These are phyloP conservation scores for Callocephalon fimbriatum DNA, from an alignment of 2,113 vertebrate genomes.

Conservation along the genomic window DNA sequence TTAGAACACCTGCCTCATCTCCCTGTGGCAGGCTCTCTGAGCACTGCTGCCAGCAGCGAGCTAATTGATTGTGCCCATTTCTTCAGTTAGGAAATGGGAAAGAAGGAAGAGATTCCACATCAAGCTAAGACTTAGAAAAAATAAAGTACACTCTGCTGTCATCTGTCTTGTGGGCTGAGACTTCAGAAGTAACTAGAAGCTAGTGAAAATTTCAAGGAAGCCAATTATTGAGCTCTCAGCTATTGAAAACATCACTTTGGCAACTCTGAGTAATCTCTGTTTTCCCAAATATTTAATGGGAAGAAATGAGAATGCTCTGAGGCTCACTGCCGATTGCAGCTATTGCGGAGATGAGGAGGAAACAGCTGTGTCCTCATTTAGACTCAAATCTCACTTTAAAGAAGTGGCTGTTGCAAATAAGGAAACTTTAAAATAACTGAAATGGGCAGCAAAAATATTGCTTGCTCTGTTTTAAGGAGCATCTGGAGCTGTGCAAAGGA, in stretches of 20 bases:
- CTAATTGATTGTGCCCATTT: not conserved
- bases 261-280: slow-evolving; percentile 57
- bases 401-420: slow-evolving; percentile 43
- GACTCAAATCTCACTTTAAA: slow-evolving; percentile 31
- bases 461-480: slow-evolving; percentile 51
- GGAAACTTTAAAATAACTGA: slow-evolving; percentile 57
- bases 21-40: not conserved
- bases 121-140: not conserved
- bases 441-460: slow-evolving; percentile 49
- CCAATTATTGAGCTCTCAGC: slow-evolving; percentile 37
- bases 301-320: not conserved
- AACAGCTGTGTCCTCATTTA: slow-evolving; percentile 65
- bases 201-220: slow-evolving; percentile 19
- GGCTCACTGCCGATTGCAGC: slow-evolving; percentile 21
- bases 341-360: slow-evolving; percentile 49
- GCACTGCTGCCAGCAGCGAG: rapidly evolving
- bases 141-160: not conserved
- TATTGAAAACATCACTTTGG: slow-evolving; percentile 3
- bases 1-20: not conserved
- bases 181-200: not conserved
- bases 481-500: slow-evolving; percentile 38
- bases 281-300: slow-evolving; percentile 44
- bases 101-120: not conserved
- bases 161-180: not conserved
- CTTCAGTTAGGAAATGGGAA: not conserved